Evolutionary conservation across 1,140 invertebrate genomes (phyloP).

Genomic region (Drosophila murphyi): DNA sequence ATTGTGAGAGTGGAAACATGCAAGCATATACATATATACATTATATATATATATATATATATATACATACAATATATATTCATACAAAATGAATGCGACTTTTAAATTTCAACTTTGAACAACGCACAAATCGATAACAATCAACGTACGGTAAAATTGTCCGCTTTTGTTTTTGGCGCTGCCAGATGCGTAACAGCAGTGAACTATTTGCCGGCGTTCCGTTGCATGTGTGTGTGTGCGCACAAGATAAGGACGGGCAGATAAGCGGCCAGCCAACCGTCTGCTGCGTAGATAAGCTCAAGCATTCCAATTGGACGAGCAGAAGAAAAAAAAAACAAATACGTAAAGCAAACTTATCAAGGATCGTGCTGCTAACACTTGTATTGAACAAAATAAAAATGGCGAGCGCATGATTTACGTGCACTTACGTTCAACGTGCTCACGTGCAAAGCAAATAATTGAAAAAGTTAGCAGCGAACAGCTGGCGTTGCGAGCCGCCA

Average conservation of each 20-base stretch:
- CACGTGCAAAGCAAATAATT: slow-evolving; percentile 57
- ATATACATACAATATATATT: slow-evolving; percentile 50
- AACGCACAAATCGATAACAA: slow-evolving; percentile 24
- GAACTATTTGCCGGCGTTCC: slow-evolving; percentile 17
- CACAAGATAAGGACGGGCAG: slow-evolving; percentile 5
- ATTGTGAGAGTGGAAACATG: slow-evolving; percentile 64
- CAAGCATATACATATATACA: slow-evolving; percentile 48
- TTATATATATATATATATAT: slow-evolving; percentile 29
- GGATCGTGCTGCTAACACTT: slow-evolving; percentile 17
- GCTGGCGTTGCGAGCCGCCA: slow-evolving; percentile 28
- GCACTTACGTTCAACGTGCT: slow-evolving; percentile 12
- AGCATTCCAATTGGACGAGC: slow-evolving; percentile 54
- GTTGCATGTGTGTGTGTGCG: neutral
- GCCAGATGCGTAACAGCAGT: slow-evolving; percentile 21
- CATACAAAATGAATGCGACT: slow-evolving; percentile 37
- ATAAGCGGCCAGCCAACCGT: slow-evolving; percentile 41
- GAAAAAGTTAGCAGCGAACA: slow-evolving; percentile 9
- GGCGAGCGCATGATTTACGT: slow-evolving; percentile 53
- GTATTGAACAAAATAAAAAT: slow-evolving; percentile 21
- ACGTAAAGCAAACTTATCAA: neutral
- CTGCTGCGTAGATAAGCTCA: slow-evolving; percentile 53
- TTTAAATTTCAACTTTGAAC: slow-evolving; percentile 15
- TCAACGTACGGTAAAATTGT: neutral
- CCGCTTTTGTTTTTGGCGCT: slow-evolving; percentile 16
- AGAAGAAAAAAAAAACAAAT: neutral